Conservation (phyloP, 2,113 vertebrate species). For the Tragelaphus buxtoni region DNA sequence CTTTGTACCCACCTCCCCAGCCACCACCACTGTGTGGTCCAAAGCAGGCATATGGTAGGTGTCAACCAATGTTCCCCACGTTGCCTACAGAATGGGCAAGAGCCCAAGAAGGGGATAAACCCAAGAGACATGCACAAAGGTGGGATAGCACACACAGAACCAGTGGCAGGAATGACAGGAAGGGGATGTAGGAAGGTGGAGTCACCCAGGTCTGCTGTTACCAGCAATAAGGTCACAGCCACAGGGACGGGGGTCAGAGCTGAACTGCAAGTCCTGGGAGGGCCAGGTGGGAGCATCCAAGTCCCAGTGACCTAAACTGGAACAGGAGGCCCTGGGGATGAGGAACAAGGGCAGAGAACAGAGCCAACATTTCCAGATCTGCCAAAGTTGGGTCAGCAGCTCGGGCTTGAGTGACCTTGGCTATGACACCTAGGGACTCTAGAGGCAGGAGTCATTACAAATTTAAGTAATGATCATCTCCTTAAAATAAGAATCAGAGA, state of each 20-base stretch:
- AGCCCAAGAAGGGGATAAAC: neutral
- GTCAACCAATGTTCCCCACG: neutral
- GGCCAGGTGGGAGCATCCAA: neutral
- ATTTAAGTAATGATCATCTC: neutral
- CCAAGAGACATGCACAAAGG: neutral
- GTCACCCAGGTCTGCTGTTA: neutral
- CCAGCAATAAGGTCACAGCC: neutral
- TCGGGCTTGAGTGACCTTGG: neutral
- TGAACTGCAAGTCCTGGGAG: neutral
- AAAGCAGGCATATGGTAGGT: neutral
- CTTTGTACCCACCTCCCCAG: neutral
- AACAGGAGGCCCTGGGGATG: neutral
- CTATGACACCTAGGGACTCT: neutral
- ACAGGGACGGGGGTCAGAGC: neutral
- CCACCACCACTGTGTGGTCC: neutral
- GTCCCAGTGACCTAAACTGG: neutral
- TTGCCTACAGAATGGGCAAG: neutral
- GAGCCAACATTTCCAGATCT: neutral
- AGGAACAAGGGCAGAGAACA: constrained; percentile 7
- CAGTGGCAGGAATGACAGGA: rapidly evolving
- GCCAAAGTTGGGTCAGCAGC: neutral
- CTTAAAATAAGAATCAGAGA: neutral
- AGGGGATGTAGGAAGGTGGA: neutral
- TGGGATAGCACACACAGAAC: neutral
- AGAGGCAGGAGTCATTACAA: neutral